These are phyloP conservation scores for Orthosia gothica DNA, from an alignment of 2,888 invertebrate species.

Conservation along the genomic window DNA sequence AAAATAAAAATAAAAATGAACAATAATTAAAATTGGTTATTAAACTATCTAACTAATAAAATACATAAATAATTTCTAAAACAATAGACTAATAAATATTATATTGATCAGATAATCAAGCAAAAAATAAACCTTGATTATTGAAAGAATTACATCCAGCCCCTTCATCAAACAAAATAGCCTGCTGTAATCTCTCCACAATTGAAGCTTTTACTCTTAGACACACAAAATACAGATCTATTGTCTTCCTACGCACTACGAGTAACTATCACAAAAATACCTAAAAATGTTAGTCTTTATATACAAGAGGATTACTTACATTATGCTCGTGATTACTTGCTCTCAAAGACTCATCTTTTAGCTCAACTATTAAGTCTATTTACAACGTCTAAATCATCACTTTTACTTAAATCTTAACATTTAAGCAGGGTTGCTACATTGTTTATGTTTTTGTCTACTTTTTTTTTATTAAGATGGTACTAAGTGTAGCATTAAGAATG, in stretches of 20 bases:
- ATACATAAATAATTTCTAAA: no score
- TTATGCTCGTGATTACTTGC: neutral
- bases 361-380: slow-evolving; percentile 9
- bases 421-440: neutral
- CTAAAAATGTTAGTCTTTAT: neutral
- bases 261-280: neutral
- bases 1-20: no score
- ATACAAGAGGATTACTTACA: neutral
- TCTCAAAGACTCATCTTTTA: neutral
- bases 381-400: slow-evolving; percentile 14
- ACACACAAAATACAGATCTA: neutral
- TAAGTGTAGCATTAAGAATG: neutral
- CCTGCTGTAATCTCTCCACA: slow-evolving; percentile 3
- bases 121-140: neutral
- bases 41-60: no score
- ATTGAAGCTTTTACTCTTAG: slow-evolving; percentile 1
- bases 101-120: no score
- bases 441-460: neutral
- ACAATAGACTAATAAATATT: no score
- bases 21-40: no score
- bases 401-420: slow-evolving; percentile 17
- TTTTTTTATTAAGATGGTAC: neutral
- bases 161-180: slow-evolving; percentile 8
- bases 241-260: slow-evolving; percentile 4
- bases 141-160: neutral